These are phyloP conservation scores for Drosophila limbata DNA, from an alignment of 2,888 invertebrate genomes.

Conservation along the genomic window DNA sequence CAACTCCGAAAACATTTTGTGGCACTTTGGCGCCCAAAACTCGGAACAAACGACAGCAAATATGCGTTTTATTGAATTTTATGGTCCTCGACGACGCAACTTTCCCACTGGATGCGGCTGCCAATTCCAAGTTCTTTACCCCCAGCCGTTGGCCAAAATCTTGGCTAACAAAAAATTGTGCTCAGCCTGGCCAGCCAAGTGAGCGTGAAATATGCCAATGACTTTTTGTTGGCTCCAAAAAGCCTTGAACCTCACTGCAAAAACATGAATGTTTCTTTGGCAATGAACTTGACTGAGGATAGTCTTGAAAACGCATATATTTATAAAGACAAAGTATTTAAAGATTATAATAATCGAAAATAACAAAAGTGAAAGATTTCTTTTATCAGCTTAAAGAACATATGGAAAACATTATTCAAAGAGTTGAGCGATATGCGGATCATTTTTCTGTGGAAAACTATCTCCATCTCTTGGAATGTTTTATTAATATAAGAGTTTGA, in stretches of 20 bases:
- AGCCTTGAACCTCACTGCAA: slow-evolving; percentile 53
- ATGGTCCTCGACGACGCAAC: slow-evolving; percentile 61
- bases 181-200: slow-evolving; percentile 48
- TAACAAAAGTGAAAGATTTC: too few species aligned
- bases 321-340: not conserved
- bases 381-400: not conserved
- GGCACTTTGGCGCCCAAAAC: slow-evolving; percentile 79
- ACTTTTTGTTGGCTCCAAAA: slow-evolving; percentile 33
- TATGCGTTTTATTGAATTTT: slow-evolving; percentile 83
- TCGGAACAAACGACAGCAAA: slow-evolving; percentile 79
- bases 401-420: not conserved
- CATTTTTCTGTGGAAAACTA: not conserved
- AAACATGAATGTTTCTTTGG: slow-evolving; percentile 41
- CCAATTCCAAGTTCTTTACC: slow-evolving; percentile 19
- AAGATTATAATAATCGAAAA: not conserved
- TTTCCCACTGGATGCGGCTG: slow-evolving; percentile 41
- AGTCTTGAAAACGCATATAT: not conserved
- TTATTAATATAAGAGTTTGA: too few species aligned
- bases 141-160: slow-evolving; percentile 34
- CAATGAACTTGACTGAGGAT: slow-evolving; percentile 55
- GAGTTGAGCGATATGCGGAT: not conserved
- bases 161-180: slow-evolving; percentile 41
- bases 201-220: slow-evolving; percentile 68
- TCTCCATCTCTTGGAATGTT: too few species aligned
- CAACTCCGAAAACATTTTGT: slow-evolving; percentile 64